These are phyloP conservation scores for Scaptomyza hsui DNA, from an alignment of 1,140 invertebrate species.

Conservation along the genomic window DNA sequence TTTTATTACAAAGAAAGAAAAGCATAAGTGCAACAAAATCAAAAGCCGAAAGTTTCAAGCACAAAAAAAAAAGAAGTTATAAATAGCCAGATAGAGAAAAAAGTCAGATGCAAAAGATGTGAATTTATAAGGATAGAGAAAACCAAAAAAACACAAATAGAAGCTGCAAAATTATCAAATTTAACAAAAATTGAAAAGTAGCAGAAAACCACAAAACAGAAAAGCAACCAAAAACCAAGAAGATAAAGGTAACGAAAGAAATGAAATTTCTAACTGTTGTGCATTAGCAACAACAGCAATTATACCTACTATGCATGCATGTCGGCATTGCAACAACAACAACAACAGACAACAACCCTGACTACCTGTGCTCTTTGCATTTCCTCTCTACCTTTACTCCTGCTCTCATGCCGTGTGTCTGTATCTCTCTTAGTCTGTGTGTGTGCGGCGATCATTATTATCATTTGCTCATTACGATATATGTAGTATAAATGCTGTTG, in stretches of 20 bases:
- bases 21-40: constrained; percentile 11
- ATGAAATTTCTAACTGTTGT: constrained; percentile 46
- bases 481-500: constrained; percentile 20
- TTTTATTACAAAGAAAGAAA: constrained; percentile 1
- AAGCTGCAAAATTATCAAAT: constrained; percentile 31
- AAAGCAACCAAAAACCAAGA: not conserved
- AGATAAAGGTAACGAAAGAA: constrained; percentile 25
- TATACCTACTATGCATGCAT: not conserved
- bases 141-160: constrained; percentile 12
- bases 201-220: constrained; percentile 18
- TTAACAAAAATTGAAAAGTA: constrained; percentile 21
- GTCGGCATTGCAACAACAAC: constrained; percentile 9
- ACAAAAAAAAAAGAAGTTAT: constrained; percentile 19
- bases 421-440: constrained; percentile 13
- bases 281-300: constrained; percentile 14
- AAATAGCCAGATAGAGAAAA: constrained; percentile 12
- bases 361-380: constrained; percentile 18
- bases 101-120: constrained; percentile 29
- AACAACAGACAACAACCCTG: not conserved
- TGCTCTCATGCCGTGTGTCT: not conserved
- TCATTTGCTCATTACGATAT: constrained; percentile 47
- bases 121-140: constrained; percentile 22
- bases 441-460: constrained; percentile 40
- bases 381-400: constrained; percentile 1
- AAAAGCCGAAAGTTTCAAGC: constrained; percentile 2